A percentile compares a stretch with the other conserved stretches of the same genome.
Evolutionary conservation across 2,888 invertebrate genomes (phyloP).

Genomic region (Melangyna quadrimaculata): DNA sequence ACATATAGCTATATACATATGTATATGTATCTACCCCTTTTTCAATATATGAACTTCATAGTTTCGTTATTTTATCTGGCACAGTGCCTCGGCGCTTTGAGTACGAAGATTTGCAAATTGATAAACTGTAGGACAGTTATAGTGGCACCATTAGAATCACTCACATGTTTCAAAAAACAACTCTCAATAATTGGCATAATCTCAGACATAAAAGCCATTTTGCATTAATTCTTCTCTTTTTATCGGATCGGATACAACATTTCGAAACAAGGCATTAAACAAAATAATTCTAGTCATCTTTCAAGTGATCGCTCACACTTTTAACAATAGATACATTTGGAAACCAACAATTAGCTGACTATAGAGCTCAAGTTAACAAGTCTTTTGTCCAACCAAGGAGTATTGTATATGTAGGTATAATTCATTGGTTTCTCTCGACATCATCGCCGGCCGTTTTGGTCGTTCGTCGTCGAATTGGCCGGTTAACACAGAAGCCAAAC

Average conservation of each 20-base stretch:
- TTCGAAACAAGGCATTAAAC: constrained; percentile 18
- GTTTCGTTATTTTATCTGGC: too few species aligned
- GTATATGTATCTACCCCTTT: too few species aligned
- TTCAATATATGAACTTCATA: too few species aligned
- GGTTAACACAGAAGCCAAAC: constrained; percentile 17
- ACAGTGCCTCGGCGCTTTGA: too few species aligned
- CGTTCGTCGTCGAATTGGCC: neutral
- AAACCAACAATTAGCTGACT: constrained; percentile 35
- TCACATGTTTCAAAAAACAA: neutral
- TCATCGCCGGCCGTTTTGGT: neutral
- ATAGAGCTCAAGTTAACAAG: constrained; percentile 28
- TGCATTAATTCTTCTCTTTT: neutral
- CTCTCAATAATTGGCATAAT: neutral
- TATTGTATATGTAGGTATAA: neutral
- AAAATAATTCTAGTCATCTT: constrained; percentile 28
- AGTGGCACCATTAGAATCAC: neutral
- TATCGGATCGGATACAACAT: constrained; percentile 1
- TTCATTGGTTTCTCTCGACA: constrained; percentile 5
- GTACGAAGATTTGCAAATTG: neutral
- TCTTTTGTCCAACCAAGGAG: constrained; percentile 34
- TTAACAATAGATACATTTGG: constrained; percentile 24
- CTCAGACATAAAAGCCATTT: neutral
- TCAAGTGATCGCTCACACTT: constrained; percentile 4
- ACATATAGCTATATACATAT: too few species aligned
- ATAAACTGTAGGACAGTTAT: neutral